A percentile compares a stretch with the other conserved stretches of the same genome.
phyloP scores from a whole-genome alignment of 2,113 vertebrate genomes.

The Otus sunia region DNA sequence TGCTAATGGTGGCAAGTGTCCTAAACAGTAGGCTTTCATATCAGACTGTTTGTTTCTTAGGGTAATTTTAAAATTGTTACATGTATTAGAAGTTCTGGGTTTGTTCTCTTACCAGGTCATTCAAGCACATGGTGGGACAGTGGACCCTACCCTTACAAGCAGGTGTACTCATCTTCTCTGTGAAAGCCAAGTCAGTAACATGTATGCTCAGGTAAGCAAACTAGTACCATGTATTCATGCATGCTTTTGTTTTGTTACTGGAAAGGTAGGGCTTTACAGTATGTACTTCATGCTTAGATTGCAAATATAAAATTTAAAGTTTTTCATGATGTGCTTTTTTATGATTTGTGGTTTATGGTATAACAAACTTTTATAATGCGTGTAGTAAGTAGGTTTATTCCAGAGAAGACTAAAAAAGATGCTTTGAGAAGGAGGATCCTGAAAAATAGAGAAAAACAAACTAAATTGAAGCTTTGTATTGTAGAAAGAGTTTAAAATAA shows the following conservation, averaged over 20 bases:
- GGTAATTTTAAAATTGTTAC: background rate
- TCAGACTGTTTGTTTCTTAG: background rate
- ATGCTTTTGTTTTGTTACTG: background rate
- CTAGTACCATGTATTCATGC: background rate
- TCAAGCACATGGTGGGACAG: slow-evolving; percentile 89
- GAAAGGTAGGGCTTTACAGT: background rate
- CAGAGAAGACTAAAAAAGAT: background rate
- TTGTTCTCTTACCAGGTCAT: slow-evolving; percentile 81
- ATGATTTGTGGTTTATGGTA: background rate
- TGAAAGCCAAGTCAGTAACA: slow-evolving; percentile 95
- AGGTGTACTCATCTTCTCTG: slow-evolving; percentile 96
- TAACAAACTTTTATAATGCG: fast-evolving
- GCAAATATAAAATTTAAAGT: background rate
- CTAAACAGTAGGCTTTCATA: background rate
- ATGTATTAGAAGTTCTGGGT: background rate
- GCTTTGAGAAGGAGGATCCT: background rate
- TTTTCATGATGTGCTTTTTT: background rate
- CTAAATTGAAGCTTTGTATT: fast-evolving
- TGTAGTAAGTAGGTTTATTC: background rate
- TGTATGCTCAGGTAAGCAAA: slow-evolving; percentile 90
- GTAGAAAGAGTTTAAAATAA: background rate
- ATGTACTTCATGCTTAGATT: background rate
- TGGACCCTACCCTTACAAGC: slow-evolving; percentile 85
- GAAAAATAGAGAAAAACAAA: background rate
- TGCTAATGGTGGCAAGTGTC: background rate